Evolutionary conservation across 2,888 invertebrate genomes (phyloP), one percentile per base, ranked within the genome.

Genomic region (Ditula angustiorana): DNA sequence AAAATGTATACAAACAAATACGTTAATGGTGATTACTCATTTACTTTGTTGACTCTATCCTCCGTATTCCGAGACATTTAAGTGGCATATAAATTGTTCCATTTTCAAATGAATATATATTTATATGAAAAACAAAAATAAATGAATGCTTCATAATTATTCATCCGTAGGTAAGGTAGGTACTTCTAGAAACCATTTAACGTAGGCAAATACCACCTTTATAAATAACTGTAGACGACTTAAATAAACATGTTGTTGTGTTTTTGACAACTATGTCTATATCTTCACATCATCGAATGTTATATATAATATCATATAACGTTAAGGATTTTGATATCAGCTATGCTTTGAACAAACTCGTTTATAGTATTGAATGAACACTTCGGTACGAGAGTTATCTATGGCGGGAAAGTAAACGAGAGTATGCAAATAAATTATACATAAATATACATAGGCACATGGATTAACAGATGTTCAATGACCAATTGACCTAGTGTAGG

Each of bases 401-500:
- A 13, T 8, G 35, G 24, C 33, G 41, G 30, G 50, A 63, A 63
- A 50, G 57, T 58, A 19, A 21, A 26, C 33, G 11, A 61, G 35
- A 47, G 26, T 33, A 49, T 37, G 50, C 56, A 57, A 57, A 56
- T 49, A 35, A 11, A 19, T 2, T 26, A 28, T 16, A 37, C 13
- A 35, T 55, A 57, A 50, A 57, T 41, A 56, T 41, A 44, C 33
- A 57, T 41, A 56, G 41, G 33, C 33, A 30, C 50, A 46, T 53
- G 8, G 46, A 46, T 52, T 23, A 64, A 46, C 28, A 30, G 21
- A 41, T 57, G 57, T 59, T 41, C 35, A 59, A 64, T 53, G 19
- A 33, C 26, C 37, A 26, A 59, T 63, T 59, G 46, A 59, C 46
- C 52, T 21, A 30, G 46, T 57, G 57, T 47, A 24, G 46, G 59